Evolutionary conservation across 2,113 vertebrate species (phyloP).

Genomic region (Plotosus lineatus): DNA sequence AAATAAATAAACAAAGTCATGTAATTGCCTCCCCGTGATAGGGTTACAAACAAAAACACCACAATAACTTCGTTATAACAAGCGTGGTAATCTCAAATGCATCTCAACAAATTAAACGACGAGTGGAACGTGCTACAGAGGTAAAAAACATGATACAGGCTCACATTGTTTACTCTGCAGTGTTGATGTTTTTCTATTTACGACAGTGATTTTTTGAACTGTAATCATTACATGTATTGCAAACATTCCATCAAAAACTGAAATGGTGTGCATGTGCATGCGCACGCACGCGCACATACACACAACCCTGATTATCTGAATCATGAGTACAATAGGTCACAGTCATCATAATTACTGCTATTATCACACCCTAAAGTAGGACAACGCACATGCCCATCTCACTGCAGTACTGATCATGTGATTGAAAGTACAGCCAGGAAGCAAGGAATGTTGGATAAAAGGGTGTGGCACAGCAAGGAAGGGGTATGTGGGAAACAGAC

Average conservation of each 20-base stretch:
- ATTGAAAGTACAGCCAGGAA: constrained; percentile 11
- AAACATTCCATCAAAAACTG: no score
- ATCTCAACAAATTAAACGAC: not conserved
- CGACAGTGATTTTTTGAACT: no score
- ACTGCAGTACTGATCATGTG: constrained; percentile 17
- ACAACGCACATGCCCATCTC: not conserved
- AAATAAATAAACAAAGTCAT: no score
- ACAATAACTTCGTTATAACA: not conserved
- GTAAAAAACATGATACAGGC: no score
- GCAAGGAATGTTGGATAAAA: constrained; percentile 31
- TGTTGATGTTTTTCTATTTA: no score
- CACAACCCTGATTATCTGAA: not conserved
- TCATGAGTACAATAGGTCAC: not conserved
- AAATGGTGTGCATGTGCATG: not conserved
- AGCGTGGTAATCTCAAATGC: not conserved
- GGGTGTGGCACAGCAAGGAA: not conserved
- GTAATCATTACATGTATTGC: no score
- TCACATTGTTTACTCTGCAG: no score
- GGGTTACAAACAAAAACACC: not conserved
- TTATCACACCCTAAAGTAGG: constrained; percentile 17
- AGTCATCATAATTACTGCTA: not conserved
- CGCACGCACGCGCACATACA: not conserved
- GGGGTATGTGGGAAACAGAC: constrained; percentile 66
- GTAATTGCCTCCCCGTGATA: no score
- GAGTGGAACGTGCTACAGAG: not conserved